Conservation (phyloP, 2,113 vertebrate species). For the Mugil cephalus region DNA sequence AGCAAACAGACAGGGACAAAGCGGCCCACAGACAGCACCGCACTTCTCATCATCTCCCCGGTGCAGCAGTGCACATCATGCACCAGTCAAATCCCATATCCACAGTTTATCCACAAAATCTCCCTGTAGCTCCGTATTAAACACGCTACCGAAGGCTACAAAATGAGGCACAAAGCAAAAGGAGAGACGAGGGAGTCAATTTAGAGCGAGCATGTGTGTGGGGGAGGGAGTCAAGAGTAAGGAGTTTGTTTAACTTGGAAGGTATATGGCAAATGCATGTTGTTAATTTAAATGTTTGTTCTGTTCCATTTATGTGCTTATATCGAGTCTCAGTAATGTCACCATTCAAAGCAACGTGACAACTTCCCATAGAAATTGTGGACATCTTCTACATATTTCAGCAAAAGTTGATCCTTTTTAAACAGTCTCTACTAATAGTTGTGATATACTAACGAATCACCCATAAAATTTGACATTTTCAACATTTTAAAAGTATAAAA, state of each 20-base stretch:
- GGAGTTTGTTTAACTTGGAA: not conserved
- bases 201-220: not conserved
- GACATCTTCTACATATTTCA: too few relatives aligned
- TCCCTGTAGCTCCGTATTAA: slow-evolving; percentile 2
- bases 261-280: too few relatives aligned
- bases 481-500: too few relatives aligned
- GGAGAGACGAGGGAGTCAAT: not conserved
- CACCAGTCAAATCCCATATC: slow-evolving; percentile 5
- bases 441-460: too few relatives aligned
- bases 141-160: slow-evolving; percentile 7
- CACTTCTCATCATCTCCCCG: not conserved
- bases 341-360: too few relatives aligned
- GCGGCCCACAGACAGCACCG: not conserved
- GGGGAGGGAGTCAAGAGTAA: not conserved
- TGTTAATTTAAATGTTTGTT: too few relatives aligned
- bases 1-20: slow-evolving; percentile 3
- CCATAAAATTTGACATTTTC: too few relatives aligned
- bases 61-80: slow-evolving; percentile 2
- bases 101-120: slow-evolving; percentile 9
- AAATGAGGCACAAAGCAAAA: slow-evolving; percentile 15
- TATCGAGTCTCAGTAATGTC: too few relatives aligned
- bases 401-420: too few relatives aligned
- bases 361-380: too few relatives aligned
- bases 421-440: too few relatives aligned
- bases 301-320: too few relatives aligned